A percentile compares a stretch with the other conserved stretches of the same genome.
These are phyloP conservation scores for Luehdorfia chinensis DNA, from an alignment of 1,140 invertebrate genomes.

Conservation along the genomic window DNA sequence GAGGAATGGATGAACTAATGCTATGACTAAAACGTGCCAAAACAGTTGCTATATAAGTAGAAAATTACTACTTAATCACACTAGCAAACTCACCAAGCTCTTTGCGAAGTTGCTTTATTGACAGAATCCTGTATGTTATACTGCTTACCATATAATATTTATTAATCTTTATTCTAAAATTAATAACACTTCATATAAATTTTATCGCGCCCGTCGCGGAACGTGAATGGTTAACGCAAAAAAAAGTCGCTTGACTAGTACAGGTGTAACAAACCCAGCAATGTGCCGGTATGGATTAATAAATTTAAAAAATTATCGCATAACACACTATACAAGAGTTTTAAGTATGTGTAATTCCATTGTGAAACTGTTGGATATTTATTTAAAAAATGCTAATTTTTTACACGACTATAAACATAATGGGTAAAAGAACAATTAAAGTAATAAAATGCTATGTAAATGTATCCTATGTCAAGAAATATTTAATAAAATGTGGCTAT, in stretches of 20 bases:
- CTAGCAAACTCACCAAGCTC: too few relatives aligned
- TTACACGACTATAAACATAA: not conserved
- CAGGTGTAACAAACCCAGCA: constrained; percentile 8
- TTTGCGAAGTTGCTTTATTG: too few relatives aligned
- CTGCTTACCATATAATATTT: constrained; percentile 1
- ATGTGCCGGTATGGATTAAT: constrained; percentile 11
- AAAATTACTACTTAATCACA: too few relatives aligned
- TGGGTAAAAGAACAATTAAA: too few relatives aligned
- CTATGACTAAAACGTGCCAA: too few relatives aligned
- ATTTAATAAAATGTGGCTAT: too few relatives aligned
- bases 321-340: constrained; percentile 3
- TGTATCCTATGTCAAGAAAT: too few relatives aligned
- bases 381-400: not conserved
- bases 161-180: constrained; percentile 17
- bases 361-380: not conserved
- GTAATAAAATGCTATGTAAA: too few relatives aligned
- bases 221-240: constrained; percentile 6
- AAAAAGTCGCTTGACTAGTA: constrained; percentile 10
- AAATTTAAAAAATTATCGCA: constrained; percentile 11
- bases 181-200: constrained; percentile 12
- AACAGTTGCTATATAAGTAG: too few relatives aligned
- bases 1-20: too few relatives aligned
- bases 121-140: too few relatives aligned
- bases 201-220: constrained; percentile 9
- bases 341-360: constrained; percentile 10